Conservation (phyloP, 2,888 invertebrate genomes). For the Balanococcus diminutus region DNA sequence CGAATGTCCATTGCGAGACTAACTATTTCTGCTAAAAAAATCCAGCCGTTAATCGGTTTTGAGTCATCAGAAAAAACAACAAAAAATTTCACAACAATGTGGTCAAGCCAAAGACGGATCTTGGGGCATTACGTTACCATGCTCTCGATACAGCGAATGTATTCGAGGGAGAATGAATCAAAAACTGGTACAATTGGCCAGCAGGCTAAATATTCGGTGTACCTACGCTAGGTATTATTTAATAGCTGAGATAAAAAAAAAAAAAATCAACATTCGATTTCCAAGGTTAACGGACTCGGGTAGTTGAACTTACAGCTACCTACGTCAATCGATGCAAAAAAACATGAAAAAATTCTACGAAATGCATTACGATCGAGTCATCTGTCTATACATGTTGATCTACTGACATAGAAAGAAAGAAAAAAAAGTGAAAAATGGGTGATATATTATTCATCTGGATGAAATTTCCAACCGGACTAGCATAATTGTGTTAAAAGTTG, state of each 20-base stretch:
- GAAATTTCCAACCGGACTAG: constrained; percentile 20
- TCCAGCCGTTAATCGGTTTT: neutral
- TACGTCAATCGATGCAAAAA: neutral
- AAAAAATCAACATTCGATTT: neutral
- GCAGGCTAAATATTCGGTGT: neutral
- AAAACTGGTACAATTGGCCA: neutral
- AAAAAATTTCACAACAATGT: neutral
- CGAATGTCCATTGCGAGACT: neutral
- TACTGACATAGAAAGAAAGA: neutral
- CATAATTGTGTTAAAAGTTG: constrained; percentile 2
- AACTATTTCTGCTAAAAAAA: neutral
- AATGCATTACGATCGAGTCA: neutral
- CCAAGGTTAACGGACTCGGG: neutral
- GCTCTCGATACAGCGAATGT: neutral
- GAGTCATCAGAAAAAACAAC: neutral
- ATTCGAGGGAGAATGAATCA: neutral
- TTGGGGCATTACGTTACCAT: neutral
- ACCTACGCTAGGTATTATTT: neutral
- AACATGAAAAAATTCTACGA: neutral
- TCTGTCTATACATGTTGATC: neutral
- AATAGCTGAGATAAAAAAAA: neutral
- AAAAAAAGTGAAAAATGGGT: neutral
- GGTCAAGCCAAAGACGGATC: neutral
- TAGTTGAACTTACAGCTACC: neutral
- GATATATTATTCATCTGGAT: neutral